Evolutionary conservation across 2,888 invertebrate species (phyloP).

Genomic region (Cerastis leucographa): DNA sequence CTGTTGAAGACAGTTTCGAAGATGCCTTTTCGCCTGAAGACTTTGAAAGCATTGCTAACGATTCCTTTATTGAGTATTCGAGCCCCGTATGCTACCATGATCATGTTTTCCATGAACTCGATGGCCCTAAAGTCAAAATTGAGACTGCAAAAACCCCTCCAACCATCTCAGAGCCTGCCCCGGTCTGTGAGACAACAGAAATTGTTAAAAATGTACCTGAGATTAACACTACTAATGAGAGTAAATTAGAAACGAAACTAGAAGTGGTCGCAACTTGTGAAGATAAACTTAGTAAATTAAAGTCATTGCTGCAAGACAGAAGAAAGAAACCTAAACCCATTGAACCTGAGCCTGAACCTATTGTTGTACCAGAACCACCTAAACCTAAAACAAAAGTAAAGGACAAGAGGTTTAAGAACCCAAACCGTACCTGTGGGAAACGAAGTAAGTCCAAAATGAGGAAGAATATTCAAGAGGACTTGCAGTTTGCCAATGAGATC

Average conservation of each 20-base stretch:
- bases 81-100: constrained; percentile 74
- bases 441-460: constrained; percentile 70
- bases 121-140: constrained; percentile 75
- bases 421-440: constrained; percentile 70
- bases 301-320: constrained; percentile 77
- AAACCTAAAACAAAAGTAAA: constrained; percentile 62
- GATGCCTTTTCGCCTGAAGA: constrained; percentile 84
- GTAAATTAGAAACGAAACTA: constrained; percentile 58
- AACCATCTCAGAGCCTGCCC: constrained; percentile 9
- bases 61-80: constrained; percentile 74
- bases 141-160: constrained; percentile 62
- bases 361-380: constrained; percentile 15
- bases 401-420: constrained; percentile 78
- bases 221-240: constrained; percentile 29
- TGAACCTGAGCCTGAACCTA: constrained; percentile 51
- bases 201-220: constrained; percentile 66
- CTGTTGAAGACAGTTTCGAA: constrained; percentile 81
- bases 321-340: constrained; percentile 61
- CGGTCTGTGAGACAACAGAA: constrained; percentile 67
- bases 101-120: constrained; percentile 71
- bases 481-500: constrained; percentile 78
- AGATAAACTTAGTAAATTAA: constrained; percentile 82
- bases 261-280: constrained; percentile 81
- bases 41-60: constrained; percentile 75
- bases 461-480: constrained; percentile 77